phyloP scores from a whole-genome alignment of 2,113 vertebrate genomes.

The Macquaria ambigua region DNA sequence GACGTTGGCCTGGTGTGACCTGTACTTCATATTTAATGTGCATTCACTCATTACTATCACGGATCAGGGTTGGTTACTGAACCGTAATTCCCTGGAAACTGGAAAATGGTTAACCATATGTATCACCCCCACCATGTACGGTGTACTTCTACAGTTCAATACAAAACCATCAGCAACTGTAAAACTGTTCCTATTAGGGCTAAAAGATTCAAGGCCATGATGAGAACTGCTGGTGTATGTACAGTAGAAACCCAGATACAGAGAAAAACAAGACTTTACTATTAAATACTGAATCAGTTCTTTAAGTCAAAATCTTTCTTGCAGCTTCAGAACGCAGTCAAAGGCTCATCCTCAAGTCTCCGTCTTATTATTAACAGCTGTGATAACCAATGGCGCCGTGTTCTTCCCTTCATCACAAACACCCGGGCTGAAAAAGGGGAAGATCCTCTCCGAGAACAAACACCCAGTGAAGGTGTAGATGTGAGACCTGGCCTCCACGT shows the following conservation, averaged over 20 bases:
- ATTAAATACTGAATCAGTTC: neutral
- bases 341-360: neutral
- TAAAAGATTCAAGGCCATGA: neutral
- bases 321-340: neutral
- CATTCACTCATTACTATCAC: neutral
- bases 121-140: no score
- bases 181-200: neutral
- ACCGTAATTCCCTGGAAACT: no score
- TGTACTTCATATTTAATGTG: neutral
- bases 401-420: constrained; percentile 73
- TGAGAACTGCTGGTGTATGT: neutral
- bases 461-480: constrained; percentile 78
- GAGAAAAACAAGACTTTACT: neutral
- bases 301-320: neutral
- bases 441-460: constrained; percentile 68
- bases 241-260: neutral
- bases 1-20: neutral
- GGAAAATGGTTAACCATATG: no score
- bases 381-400: constrained; percentile 47
- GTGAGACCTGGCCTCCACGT: constrained; percentile 59
- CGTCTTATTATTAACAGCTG: constrained; percentile 21
- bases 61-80: neutral
- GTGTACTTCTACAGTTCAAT: neutral
- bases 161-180: no score
- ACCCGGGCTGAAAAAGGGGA: constrained; percentile 74